These are phyloP conservation scores for Anticlea derivata DNA, from an alignment of 2,888 invertebrate species.

Conservation along the genomic window DNA sequence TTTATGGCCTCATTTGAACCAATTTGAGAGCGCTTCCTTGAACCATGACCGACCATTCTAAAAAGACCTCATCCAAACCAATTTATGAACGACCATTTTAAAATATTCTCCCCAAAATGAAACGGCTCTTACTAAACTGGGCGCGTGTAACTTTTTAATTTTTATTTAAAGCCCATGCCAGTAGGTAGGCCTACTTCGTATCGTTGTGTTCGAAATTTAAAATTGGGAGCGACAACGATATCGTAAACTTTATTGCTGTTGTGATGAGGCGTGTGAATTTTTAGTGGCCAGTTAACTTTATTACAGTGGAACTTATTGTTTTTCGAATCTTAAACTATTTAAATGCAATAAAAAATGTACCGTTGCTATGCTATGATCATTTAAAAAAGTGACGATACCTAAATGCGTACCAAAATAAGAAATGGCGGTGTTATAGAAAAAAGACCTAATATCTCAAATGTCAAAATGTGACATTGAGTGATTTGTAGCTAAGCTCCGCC, in stretches of 20 bases:
- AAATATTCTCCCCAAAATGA: conserved; percentile 27
- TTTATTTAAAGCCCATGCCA: conserved; percentile 46
- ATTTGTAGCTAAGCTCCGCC: conserved; percentile 85
- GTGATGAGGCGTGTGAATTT: conserved; percentile 67
- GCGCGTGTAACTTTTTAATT: conserved; percentile 45
- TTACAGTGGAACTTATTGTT: conserved; percentile 37
- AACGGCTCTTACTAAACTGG: conserved; percentile 45
- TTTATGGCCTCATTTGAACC: conserved; percentile 74
- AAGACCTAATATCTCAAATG: conserved; percentile 85
- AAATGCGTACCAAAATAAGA: conserved; percentile 64
- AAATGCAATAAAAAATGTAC: conserved; percentile 22
- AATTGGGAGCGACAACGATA: conserved; percentile 59
- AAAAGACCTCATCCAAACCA: conserved; percentile 43
- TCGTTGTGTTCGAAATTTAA: conserved; percentile 60
- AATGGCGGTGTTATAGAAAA: conserved; percentile 81
- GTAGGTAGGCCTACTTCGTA: conserved; percentile 45
- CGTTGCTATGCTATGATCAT: conserved; percentile 8
- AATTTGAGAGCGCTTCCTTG: conserved; percentile 73
- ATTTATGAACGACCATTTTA: conserved; percentile 27
- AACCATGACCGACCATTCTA: conserved; percentile 61
- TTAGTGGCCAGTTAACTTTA: conserved; percentile 54
- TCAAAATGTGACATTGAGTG: conserved; percentile 85
- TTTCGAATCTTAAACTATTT: conserved; percentile 36
- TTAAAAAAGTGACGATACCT: conserved; percentile 30
- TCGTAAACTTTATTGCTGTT: conserved; percentile 70